Percentiles rank a stretch among this genome's conserved stretches.
phyloP scores from a whole-genome alignment of 1,140 invertebrate genomes.

The Brachionus calyciflorus region DNA sequence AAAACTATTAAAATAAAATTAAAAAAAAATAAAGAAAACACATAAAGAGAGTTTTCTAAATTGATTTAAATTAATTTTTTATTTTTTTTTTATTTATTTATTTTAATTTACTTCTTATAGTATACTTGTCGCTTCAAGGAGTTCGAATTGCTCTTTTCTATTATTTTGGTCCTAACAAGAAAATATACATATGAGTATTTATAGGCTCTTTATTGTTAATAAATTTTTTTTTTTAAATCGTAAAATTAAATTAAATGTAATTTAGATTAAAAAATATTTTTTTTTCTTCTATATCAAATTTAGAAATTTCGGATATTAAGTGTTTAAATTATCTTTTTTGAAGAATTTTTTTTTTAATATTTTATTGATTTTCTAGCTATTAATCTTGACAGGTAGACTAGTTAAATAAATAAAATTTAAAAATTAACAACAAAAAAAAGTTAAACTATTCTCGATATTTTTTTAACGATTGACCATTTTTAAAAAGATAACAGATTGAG shows the following conservation, averaged over 20 bases:
- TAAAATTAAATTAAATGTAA: constrained; percentile 41
- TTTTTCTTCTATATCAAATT: not conserved
- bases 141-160: constrained; percentile 28
- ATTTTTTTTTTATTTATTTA: too few relatives aligned
- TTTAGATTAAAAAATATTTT: constrained; percentile 23
- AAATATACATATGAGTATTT: too few relatives aligned
- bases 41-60: constrained; percentile 6
- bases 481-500: constrained; percentile 29
- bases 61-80: constrained; percentile 40
- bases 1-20: constrained; percentile 6
- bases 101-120: constrained; percentile 41
- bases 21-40: not conserved
- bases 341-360: not conserved
- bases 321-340: constrained; percentile 37
- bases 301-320: constrained; percentile 34
- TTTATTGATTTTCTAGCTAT: constrained; percentile 24
- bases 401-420: not conserved
- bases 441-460: too few relatives aligned
- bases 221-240: constrained; percentile 1
- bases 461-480: too few relatives aligned
- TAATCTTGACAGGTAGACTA: constrained; percentile 42
- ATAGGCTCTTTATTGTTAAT: not conserved
- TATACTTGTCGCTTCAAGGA: constrained; percentile 42
- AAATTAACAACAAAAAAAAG: not conserved
- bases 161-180: too few relatives aligned